Evolutionary conservation across 2,113 vertebrate genomes (phyloP).

Genomic region (Macroglossus sobrinus): DNA sequence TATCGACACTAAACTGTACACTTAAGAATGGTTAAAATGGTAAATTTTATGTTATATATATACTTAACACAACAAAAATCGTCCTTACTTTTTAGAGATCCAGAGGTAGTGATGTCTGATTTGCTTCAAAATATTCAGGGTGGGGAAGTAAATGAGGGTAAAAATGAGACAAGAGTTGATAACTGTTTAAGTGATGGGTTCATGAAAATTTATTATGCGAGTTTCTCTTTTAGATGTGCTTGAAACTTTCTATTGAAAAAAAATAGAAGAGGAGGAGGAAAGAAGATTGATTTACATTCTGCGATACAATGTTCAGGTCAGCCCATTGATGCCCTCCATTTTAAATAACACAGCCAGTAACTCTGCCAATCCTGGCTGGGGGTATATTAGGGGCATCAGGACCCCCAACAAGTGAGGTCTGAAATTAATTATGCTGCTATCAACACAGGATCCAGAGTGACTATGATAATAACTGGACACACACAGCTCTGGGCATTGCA

Average conservation of each 20-base stretch:
- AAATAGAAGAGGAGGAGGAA: background rate
- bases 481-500: background rate
- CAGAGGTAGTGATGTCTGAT: background rate
- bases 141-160: background rate
- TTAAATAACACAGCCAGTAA: background rate
- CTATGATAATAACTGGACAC: background rate
- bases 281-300: background rate
- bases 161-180: background rate
- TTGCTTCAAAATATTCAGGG: constrained; percentile 29
- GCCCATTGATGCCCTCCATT: background rate
- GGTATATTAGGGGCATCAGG: background rate
- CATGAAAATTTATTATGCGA: background rate
- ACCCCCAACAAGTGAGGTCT: background rate
- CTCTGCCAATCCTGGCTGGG: background rate
- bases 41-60: background rate
- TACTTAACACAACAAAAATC: background rate
- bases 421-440: background rate
- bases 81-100: background rate
- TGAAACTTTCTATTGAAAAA: background rate
- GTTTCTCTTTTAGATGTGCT: background rate
- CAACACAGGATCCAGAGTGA: background rate
- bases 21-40: background rate
- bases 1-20: background rate
- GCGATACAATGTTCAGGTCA: background rate
- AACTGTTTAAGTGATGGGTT: background rate